phyloP scores from a whole-genome alignment of 2,113 vertebrate species.

The Dasypus novemcinctus region DNA sequence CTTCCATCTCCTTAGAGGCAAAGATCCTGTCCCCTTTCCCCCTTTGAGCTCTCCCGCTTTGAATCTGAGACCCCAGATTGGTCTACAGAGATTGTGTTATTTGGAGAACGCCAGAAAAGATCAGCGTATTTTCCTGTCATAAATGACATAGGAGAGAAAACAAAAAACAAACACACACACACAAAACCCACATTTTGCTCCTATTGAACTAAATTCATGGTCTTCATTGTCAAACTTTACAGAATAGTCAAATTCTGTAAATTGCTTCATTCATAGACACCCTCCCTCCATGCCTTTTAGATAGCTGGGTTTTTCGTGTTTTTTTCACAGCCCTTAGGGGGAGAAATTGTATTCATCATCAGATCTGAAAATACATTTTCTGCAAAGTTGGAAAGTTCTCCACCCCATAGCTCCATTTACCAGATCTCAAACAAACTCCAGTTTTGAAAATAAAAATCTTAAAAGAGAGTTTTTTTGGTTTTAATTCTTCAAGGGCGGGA shows the following conservation, averaged over 20 bases:
- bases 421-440: background rate
- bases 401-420: background rate
- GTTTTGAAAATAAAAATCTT: slow-evolving; percentile 26
- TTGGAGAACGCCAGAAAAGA: background rate
- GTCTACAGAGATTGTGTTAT: background rate
- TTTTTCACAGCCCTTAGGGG: background rate
- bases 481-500: background rate
- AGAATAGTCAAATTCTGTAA: background rate
- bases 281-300: background rate
- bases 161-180: too few relatives aligned
- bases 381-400: background rate
- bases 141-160: background rate
- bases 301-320: background rate
- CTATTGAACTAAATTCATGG: background rate
- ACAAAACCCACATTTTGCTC: background rate
- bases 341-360: background rate
- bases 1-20: background rate
- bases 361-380: background rate
- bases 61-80: background rate
- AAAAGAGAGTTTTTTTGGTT: background rate
- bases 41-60: background rate
- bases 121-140: background rate
- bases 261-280: background rate
- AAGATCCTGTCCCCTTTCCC: background rate
- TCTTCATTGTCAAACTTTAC: background rate